phyloP scores from a whole-genome alignment of 2,888 invertebrate species.

The Pristionchus maxplancki region DNA sequence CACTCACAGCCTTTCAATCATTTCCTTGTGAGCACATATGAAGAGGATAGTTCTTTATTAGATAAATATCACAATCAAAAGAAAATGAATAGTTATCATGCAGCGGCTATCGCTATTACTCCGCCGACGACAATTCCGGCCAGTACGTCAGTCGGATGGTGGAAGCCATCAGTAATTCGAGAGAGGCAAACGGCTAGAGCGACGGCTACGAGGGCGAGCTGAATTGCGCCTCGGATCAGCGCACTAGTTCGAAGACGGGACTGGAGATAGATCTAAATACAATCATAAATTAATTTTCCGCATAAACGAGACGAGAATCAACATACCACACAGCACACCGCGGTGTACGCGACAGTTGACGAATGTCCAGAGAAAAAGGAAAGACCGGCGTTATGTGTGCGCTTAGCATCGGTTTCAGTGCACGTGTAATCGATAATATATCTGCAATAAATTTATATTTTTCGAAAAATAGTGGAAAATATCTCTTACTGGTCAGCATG shows the following conservation, averaged over 20 bases:
- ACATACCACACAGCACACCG: background rate
- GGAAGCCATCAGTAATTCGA: background rate
- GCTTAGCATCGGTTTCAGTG: background rate
- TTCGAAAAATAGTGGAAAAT: background rate
- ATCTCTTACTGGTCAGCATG: too few relatives aligned
- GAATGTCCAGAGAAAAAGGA: background rate
- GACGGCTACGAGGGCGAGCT: background rate
- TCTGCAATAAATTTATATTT: background rate
- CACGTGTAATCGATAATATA: background rate
- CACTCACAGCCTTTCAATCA: too few relatives aligned
- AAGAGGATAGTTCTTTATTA: too few relatives aligned
- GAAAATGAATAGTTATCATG: too few relatives aligned
- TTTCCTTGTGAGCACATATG: too few relatives aligned
- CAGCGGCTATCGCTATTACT: background rate
- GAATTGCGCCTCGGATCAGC: background rate
- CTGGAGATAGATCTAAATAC: background rate
- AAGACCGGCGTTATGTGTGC: background rate
- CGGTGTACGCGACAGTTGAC: background rate
- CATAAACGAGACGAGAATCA: too few relatives aligned
- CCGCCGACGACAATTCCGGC: background rate
- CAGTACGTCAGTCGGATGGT: conserved; percentile 16
- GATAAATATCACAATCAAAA: too few relatives aligned
- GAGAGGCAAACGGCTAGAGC: background rate
- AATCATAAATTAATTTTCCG: too few relatives aligned
- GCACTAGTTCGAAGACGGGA: background rate